Evolutionary conservation across 2,888 invertebrate species (phyloP).

Genomic region (Graphium colonna): DNA sequence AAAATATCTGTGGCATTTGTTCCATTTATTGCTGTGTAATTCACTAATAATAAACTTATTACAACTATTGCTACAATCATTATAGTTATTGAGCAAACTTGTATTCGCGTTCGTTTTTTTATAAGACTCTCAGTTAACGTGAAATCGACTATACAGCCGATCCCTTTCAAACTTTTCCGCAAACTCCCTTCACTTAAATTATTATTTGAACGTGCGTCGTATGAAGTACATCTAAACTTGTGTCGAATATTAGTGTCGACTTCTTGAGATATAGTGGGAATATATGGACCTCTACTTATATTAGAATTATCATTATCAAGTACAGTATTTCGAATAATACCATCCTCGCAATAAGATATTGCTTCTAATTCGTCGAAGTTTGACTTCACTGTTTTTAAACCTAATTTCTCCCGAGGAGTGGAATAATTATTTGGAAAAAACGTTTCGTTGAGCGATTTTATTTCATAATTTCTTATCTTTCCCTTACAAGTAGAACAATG

Average conservation of each 20-base stretch:
- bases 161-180: conserved; percentile 68
- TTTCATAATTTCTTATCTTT: conserved; percentile 70
- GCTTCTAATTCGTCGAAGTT: conserved; percentile 30
- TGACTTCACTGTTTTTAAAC: conserved; percentile 29
- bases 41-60: conserved; percentile 74
- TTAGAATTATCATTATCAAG: conserved; percentile 17
- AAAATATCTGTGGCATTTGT: conserved; percentile 51
- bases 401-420: conserved; percentile 53
- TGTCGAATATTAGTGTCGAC: conserved; percentile 62
- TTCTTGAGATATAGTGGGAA: conserved; percentile 70
- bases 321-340: conserved; percentile 27
- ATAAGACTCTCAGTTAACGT: conserved; percentile 65
- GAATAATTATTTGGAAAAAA: conserved; percentile 65
- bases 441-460: conserved; percentile 46
- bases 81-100: conserved; percentile 77
- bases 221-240: conserved; percentile 55
- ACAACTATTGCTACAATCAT: conserved; percentile 74
- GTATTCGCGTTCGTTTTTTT: conserved; percentile 72
- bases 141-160: conserved; percentile 70
- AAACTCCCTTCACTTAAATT: conserved; percentile 55
- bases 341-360: conserved; percentile 18
- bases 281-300: conserved; percentile 40
- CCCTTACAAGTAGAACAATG: conserved; percentile 68
- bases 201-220: conserved; percentile 51
- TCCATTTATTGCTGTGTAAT: conserved; percentile 69